These are phyloP conservation scores for Crotalus viridis DNA, from an alignment of 2,113 vertebrate species.

Conservation along the genomic window DNA sequence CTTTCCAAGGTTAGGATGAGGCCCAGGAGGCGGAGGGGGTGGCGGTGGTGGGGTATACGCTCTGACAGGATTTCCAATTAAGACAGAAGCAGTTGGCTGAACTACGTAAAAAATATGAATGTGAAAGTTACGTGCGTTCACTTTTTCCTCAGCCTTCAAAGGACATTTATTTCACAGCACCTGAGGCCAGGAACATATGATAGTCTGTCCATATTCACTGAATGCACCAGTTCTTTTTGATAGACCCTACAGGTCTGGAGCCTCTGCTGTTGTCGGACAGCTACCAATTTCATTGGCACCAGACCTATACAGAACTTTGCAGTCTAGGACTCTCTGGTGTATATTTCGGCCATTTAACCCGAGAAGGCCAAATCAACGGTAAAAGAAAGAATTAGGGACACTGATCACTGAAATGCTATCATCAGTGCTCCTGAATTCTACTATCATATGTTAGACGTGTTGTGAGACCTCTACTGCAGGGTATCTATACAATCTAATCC, in stretches of 20 bases:
- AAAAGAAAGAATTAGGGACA: background rate
- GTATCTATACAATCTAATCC: background rate
- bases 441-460: background rate
- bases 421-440: background rate
- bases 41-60: slow-evolving; percentile 88
- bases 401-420: background rate
- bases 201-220: background rate
- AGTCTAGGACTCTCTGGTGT: background rate
- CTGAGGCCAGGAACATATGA: background rate
- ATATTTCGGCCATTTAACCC: background rate
- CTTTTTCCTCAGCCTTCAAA: background rate
- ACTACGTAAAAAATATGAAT: slow-evolving; percentile 69
- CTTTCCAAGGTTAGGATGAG: slow-evolving; percentile 87
- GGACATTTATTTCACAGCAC: background rate
- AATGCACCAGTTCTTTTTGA: background rate
- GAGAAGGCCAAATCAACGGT: background rate
- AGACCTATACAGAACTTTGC: background rate
- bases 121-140: background rate
- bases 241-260: background rate
- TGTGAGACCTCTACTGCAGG: background rate
- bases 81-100: slow-evolving; percentile 89
- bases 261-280: background rate
- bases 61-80: slow-evolving; percentile 96
- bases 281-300: background rate
- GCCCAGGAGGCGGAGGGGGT: slow-evolving; percentile 80